Conservation (phyloP, 2,888 invertebrate species). For the Lepidocyrtinus sp. region DNA sequence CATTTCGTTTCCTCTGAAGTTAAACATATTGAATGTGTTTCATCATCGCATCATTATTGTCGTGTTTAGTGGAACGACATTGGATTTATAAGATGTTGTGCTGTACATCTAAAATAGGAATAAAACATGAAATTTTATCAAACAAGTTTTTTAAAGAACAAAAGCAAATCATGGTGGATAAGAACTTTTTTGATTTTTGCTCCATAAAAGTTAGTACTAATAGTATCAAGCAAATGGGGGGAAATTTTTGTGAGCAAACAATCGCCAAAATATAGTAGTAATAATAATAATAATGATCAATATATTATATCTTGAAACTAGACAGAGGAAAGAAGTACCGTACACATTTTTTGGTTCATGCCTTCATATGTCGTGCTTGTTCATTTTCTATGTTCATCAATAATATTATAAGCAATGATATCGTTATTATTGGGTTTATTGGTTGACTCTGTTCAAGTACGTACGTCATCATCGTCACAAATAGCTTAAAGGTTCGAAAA, state of each 20-base stretch:
- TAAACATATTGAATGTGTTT: background rate
- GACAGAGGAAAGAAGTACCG: constrained; percentile 17
- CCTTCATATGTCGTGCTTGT: constrained; percentile 24
- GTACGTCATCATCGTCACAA: constrained; percentile 41
- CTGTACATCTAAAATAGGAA: constrained; percentile 13
- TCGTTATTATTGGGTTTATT: constrained; percentile 60
- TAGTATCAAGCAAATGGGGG: background rate
- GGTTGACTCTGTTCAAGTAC: constrained; percentile 48
- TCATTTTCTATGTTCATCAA: constrained; percentile 35
- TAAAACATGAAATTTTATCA: background rate
- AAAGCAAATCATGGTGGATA: background rate
- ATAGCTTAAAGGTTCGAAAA: constrained; percentile 16
- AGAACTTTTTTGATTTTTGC: background rate
- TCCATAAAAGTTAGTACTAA: background rate
- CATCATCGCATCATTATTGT: constrained; percentile 19
- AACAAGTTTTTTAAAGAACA: background rate
- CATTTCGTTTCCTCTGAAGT: background rate
- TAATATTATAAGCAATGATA: constrained; percentile 35
- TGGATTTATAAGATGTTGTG: background rate
- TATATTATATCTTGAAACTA: background rate
- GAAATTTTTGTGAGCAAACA: constrained; percentile 3
- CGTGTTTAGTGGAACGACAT: background rate
- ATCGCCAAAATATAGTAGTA: constrained; percentile 12
- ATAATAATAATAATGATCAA: background rate
- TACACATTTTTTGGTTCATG: constrained; percentile 10